Evolutionary conservation across 2,113 vertebrate species (phyloP).

Genomic region (Xyrauchen texanus): DNA sequence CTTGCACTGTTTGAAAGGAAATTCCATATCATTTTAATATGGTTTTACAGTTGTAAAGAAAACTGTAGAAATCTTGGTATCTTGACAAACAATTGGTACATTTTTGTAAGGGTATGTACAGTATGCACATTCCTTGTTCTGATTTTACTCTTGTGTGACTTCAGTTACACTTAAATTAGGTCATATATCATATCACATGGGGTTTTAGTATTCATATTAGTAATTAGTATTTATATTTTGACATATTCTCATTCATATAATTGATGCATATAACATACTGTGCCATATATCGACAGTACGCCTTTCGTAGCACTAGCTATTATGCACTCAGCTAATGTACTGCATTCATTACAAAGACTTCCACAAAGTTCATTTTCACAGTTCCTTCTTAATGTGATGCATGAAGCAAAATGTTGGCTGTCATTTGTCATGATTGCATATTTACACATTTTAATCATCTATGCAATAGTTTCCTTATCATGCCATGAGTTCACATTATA

Average conservation of each 20-base stretch:
- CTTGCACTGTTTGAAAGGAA: no score
- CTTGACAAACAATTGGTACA: no score
- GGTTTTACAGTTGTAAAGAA: no score
- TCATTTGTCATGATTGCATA: conserved; percentile 28
- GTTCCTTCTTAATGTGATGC: background rate
- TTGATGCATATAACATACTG: background rate
- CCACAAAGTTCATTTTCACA: conserved; percentile 21
- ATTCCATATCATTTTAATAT: no score
- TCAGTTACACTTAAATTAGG: background rate
- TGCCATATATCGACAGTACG: background rate
- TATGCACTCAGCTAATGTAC: conserved; percentile 27
- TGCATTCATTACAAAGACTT: conserved; percentile 10
- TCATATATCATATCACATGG: background rate
- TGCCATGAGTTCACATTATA: background rate
- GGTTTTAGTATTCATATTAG: background rate
- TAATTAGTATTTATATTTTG: background rate
- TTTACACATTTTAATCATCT: background rate
- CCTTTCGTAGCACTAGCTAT: background rate
- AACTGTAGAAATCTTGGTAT: no score
- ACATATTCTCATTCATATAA: conserved; percentile 21
- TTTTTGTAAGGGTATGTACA: background rate
- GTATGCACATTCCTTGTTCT: no score
- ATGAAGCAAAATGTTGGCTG: background rate
- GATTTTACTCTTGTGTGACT: background rate
- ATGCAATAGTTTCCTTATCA: background rate